phyloP scores from a whole-genome alignment of 2,113 vertebrate species.

The Mesoclemmys tuberculata region DNA sequence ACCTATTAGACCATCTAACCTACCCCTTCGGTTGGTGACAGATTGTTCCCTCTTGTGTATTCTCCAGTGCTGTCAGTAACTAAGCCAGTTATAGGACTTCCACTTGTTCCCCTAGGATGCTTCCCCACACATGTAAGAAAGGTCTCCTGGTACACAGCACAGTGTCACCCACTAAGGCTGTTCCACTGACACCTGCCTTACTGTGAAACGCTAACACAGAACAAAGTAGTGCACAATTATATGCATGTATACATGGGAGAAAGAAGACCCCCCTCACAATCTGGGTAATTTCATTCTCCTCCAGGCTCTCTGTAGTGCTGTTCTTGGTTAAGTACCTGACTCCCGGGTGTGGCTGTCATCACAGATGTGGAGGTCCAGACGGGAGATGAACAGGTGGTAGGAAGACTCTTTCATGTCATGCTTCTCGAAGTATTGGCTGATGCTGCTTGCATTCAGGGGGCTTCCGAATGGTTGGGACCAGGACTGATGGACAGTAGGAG shows the following conservation, averaged over 20 bases:
- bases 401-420: constrained; percentile 96
- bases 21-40: not conserved
- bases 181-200: not conserved
- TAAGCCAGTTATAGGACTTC: not conserved
- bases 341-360: constrained; percentile 90
- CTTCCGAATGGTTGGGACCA: constrained; percentile 85
- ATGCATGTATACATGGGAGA: not conserved
- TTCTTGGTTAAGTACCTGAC: constrained; percentile 79
- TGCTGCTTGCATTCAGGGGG: constrained; percentile 80
- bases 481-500: constrained; percentile 85
- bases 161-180: not conserved
- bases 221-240: not conserved
- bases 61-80: not conserved
- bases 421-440: constrained; percentile 93
- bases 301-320: not conserved
- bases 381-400: constrained; percentile 97
- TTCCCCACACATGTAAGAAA: fast-evolving
- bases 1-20: not conserved
- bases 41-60: not conserved
- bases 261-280: not conserved
- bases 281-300: not conserved
- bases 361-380: constrained; percentile 95
- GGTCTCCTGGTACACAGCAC: not conserved
- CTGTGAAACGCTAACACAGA: not conserved
- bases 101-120: not conserved